Evolutionary conservation across 2,888 invertebrate species (phyloP), one percentile per base, ranked within the genome.

Genomic region (Chalcosyrphus nemorum): DNA sequence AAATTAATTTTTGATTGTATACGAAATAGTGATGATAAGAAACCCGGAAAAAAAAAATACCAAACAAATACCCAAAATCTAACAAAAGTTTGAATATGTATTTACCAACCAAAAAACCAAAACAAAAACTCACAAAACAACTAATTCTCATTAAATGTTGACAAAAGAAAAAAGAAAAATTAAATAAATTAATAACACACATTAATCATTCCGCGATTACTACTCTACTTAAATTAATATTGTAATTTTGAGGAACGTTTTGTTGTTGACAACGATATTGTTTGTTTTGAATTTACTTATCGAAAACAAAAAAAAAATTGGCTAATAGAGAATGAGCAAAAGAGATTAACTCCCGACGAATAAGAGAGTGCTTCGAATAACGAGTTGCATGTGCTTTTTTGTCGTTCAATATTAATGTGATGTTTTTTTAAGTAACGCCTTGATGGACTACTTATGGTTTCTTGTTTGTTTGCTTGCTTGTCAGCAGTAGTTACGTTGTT

Each of bases 1-100:
- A 76, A 76, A 59, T 68, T 32, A 72, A 17, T 78, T 66, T 82
- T 82, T 77, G 80, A 72, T 82, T 68, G 82, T 68, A 61, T 76
- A 63, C 63, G 29, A 65, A 61, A 61, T 59, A 72, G 45, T 81
- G 65, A 57, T 72, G 65, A 65, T 59, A 82, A 77, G 71, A 71
- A 56, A 57, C 43, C 13, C 17, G 41, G 27, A 45, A 43, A 65
- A 57, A 24, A 35, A 54, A 45, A 17, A 43, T 24, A 63, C 2
- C 19, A 35, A 65, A 41, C 17, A 41, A 52, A 63, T 45, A 70
- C 27, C 43, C 71, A 47, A 50, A 77, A 52, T 50, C 19, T 72
- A 80, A 74, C 59, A 66, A 68, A 70, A 38, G 19, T 72, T 65
- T 57, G 52, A 68, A 38, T 43, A 38, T 35, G 43, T 70, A 9